Conservation (phyloP, 2,797 vertebrate genomes). For the Valencia hispanica region DNA sequence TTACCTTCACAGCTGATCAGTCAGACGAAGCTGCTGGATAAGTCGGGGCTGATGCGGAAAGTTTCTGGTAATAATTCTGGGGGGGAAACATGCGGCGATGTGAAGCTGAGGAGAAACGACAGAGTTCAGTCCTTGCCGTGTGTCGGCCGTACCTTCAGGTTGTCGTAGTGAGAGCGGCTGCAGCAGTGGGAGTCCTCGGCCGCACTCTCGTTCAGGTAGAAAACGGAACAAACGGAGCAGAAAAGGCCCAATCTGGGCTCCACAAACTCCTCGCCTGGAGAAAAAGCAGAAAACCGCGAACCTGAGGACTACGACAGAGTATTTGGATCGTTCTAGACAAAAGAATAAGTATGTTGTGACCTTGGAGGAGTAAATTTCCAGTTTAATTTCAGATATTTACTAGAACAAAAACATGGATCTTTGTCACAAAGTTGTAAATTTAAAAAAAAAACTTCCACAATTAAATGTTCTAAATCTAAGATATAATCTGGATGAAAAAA, state of each 20-base stretch:
- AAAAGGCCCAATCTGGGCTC: conserved; percentile 50
- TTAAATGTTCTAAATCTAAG: too few relatives aligned
- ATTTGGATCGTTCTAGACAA: too few relatives aligned
- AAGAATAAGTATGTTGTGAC: too few relatives aligned
- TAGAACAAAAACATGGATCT: too few relatives aligned
- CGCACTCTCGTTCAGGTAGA: conserved; percentile 80
- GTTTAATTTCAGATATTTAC: too few relatives aligned
- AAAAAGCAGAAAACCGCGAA: neutral
- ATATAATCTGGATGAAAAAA: too few relatives aligned
- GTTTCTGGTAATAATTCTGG: conserved; percentile 2
- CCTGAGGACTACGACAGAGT: neutral
- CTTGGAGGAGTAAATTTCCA: too few relatives aligned
- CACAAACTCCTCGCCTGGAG: conserved; percentile 55
- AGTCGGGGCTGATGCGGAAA: neutral
- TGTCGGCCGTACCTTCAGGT: conserved; percentile 82
- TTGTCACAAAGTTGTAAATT: too few relatives aligned
- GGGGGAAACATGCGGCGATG: neutral
- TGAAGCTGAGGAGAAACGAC: neutral
- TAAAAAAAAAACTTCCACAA: too few relatives aligned
- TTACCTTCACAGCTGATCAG: neutral
- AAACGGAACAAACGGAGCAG: conserved; percentile 88
- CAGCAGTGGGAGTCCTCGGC: conserved; percentile 86
- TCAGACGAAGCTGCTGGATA: neutral
- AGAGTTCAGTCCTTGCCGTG: neutral
- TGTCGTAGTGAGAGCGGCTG: conserved; percentile 83